phyloP scores from a whole-genome alignment of 2,797 vertebrate species.

The Acrocephalus scirpaceus region DNA sequence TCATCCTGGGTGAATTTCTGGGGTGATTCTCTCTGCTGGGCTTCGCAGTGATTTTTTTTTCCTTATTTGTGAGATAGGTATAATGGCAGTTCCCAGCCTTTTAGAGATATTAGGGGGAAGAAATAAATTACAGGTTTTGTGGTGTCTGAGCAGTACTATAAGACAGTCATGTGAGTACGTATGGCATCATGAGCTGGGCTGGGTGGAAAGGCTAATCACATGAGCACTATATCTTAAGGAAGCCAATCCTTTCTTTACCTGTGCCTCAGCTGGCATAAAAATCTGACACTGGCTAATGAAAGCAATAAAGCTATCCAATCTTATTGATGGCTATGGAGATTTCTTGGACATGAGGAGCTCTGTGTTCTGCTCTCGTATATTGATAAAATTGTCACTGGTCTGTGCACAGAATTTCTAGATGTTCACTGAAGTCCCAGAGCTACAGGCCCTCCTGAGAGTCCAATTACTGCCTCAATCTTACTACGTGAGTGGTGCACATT shows the following conservation, averaged over 20 bases:
- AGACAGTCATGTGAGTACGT: background rate
- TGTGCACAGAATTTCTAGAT: background rate
- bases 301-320: slow-evolving; percentile 25
- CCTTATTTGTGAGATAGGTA: background rate
- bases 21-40: background rate
- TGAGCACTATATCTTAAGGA: slow-evolving; percentile 22
- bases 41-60: background rate
- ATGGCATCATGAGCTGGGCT: background rate
- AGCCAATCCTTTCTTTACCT: background rate
- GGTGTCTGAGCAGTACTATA: background rate
- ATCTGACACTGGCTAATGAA: slow-evolving; percentile 47
- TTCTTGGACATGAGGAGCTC: background rate
- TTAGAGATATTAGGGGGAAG: background rate
- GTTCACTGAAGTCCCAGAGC: background rate
- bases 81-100: background rate
- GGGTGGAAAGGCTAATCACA: slow-evolving; percentile 46
- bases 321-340: slow-evolving; percentile 39
- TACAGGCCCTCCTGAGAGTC: background rate
- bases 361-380: background rate
- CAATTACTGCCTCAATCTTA: background rate
- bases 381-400: background rate
- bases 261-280: slow-evolving; percentile 34
- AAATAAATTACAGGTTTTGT: slow-evolving; percentile 21
- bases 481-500: rapidly evolving
- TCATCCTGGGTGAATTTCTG: background rate